Base-by-base conservation (phyloP, 2,888 invertebrate genomes). In the Callyntrura guangdongensis region DNA sequence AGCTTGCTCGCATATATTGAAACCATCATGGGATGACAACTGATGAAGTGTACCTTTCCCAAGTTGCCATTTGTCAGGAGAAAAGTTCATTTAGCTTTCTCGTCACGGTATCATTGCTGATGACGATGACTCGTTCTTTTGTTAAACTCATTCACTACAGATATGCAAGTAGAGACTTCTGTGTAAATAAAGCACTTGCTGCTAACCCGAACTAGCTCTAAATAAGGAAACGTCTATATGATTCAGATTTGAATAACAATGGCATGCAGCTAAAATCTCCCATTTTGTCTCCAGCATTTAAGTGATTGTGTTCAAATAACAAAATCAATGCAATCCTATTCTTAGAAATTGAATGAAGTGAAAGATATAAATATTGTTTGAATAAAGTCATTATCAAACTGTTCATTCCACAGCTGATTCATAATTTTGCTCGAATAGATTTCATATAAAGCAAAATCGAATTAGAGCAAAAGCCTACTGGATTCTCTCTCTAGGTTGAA, bases 21-120 rank as follows among this genome's bases (percentile, higher is more conserved):
- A 81, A 81, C 59, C 81, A 36, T 56, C 77, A 77, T 53, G 49
- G 77, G 61, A 85, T 85, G 85, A 90, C 90, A 90, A 90, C 90
- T 90, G 90, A 86, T 90, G 81, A 86, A 90, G 90, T 90, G 90
- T 82, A 86, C 90, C 82, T 90, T 90, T 86, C 90, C 90, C 90
- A 81, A 90, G 90, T 36, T 69, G 17, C 85, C 86, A 90, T 90
- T 90, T 90, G 81, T 90, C 90, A 86, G 89, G 67, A 83, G 61
- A 84, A 77, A 72, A 89, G 85, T 89, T 89, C 86, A 90, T 90
- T 90, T 67, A 59, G 90, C 61, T 90, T 90, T 81, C 90, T 25
- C 61, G 90, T 90, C 90, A 90, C 90, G 90, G 36, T 79, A 89
- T 79, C 79, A 64, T 20, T 61, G 67, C 69, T 84, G 89, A 49